Conservation (phyloP, 2,113 vertebrate genomes). For the Malurus cyaneus region DNA sequence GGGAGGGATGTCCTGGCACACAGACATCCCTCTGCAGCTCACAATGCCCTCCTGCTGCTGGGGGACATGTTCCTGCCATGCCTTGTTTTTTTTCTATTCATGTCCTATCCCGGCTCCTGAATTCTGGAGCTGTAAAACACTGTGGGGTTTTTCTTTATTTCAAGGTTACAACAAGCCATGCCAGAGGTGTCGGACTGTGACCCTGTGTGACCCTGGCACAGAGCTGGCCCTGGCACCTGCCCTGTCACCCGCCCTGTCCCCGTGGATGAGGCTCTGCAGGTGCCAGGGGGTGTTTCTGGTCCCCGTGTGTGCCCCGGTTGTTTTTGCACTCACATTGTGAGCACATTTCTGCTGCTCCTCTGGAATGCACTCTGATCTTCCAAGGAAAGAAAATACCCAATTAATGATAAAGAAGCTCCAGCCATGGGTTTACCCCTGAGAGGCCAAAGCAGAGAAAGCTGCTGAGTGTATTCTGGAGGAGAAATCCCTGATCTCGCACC, state of each 20-base stretch:
- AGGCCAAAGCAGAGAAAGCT: not conserved
- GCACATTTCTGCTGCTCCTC: not conserved
- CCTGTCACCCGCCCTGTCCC: accelerated
- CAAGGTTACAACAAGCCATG: accelerated
- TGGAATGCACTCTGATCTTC: not conserved
- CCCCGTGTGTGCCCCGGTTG: accelerated
- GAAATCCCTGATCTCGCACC: accelerated
- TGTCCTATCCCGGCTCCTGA: accelerated
- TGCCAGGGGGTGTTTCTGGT: not conserved
- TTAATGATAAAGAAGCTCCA: not conserved
- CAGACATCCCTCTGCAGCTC: not conserved
- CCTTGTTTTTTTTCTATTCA: accelerated
- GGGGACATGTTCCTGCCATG: accelerated
- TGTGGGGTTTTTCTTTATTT: not conserved
- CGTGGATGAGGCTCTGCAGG: accelerated
- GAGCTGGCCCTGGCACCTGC: not conserved
- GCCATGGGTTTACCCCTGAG: not conserved
- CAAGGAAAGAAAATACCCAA: not conserved
- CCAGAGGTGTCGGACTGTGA: accelerated
- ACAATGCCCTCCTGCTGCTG: not conserved
- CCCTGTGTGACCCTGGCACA: accelerated
- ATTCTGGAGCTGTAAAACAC: not conserved
- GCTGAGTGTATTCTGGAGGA: accelerated
- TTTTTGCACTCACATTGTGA: not conserved
- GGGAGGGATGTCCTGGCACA: not conserved